Evolutionary conservation across 2,888 invertebrate genomes (phyloP).

Genomic region (Cartodere bifasciata): DNA sequence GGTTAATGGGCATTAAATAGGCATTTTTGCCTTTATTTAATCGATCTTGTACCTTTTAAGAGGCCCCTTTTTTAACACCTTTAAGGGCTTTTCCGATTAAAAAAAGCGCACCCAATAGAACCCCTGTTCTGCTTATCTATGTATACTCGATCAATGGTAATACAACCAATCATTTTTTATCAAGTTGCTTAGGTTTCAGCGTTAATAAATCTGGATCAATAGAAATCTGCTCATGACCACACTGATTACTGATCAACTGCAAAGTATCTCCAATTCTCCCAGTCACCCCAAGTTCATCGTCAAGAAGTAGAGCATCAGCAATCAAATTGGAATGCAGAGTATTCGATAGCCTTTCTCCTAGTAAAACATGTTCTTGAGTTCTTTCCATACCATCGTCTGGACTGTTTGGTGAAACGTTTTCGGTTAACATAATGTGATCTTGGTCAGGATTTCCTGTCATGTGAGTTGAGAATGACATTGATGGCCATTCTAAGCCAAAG

Average conservation of each 20-base stretch:
- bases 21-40: too few relatives aligned
- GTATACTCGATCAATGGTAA: too few relatives aligned
- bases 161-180: neutral
- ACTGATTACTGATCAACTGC: conserved; percentile 14
- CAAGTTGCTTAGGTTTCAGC: conserved; percentile 26
- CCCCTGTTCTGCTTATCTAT: too few relatives aligned
- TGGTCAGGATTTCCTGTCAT: too few relatives aligned
- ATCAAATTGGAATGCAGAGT: conserved; percentile 25
- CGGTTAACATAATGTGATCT: too few relatives aligned
- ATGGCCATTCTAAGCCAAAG: conserved; percentile 32
- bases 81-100: too few relatives aligned
- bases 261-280: conserved; percentile 21
- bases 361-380: conserved; percentile 29
- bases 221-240: conserved; percentile 24
- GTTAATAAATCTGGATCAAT: conserved; percentile 34
- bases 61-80: too few relatives aligned
- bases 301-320: conserved; percentile 25
- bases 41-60: too few relatives aligned
- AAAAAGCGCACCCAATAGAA: too few relatives aligned
- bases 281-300: conserved; percentile 19
- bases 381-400: conserved; percentile 8
- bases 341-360: conserved; percentile 28
- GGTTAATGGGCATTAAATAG: too few relatives aligned
- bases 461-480: conserved; percentile 23
- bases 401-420: conserved; percentile 10